These are phyloP conservation scores for Schizaphis graminum DNA, from an alignment of 2,888 invertebrate species.

Conservation along the genomic window DNA sequence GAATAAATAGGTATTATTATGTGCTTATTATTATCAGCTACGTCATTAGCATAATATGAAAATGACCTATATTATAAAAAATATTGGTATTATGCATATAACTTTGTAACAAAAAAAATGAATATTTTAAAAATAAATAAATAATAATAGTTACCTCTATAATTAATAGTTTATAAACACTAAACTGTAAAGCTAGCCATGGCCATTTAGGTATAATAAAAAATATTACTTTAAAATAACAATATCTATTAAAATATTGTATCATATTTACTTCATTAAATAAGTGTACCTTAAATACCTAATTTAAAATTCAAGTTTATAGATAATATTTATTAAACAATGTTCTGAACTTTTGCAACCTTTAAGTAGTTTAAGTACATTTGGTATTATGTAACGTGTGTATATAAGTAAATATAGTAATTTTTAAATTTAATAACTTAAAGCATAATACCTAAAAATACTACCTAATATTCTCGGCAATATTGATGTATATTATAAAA, in stretches of 20 bases:
- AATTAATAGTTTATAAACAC: not conserved
- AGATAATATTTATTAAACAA: not conserved
- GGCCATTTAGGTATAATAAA: not conserved
- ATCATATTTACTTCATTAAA: not conserved
- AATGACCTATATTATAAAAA: not conserved
- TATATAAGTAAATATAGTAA: not conserved
- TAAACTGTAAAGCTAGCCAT: not conserved
- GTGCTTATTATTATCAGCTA: not conserved
- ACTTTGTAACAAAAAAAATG: not conserved
- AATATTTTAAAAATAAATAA: not conserved
- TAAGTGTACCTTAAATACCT: not conserved
- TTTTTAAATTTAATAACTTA: not conserved
- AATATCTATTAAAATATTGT: not conserved
- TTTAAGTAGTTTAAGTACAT: not conserved
- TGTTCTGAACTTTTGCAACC: not conserved
- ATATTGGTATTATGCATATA: not conserved
- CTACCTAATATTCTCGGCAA: not conserved
- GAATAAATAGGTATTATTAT: not conserved
- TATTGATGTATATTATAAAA: not conserved
- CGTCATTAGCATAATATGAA: not conserved
- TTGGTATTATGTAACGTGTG: not conserved
- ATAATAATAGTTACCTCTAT: not conserved
- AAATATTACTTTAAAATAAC: not conserved
- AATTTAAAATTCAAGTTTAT: not conserved
- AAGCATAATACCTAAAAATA: not conserved